Evolutionary conservation across 2,113 vertebrate genomes (phyloP).

Genomic region (Phylloscopus whistleri): DNA sequence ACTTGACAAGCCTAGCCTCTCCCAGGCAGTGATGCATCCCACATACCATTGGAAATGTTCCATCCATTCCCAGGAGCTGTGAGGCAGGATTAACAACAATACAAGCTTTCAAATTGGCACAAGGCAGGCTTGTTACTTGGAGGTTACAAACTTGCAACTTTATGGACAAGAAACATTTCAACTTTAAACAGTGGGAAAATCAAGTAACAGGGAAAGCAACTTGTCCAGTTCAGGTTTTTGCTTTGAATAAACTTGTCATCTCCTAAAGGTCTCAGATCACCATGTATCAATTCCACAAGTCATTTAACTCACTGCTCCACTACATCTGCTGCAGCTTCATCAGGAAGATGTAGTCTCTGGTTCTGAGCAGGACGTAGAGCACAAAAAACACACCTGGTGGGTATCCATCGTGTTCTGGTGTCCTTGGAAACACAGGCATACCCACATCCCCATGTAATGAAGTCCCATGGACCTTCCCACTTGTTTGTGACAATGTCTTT

Average conservation of each 20-base stretch:
- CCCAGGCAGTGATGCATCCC: background rate
- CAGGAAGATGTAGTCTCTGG: background rate
- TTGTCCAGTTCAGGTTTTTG: background rate
- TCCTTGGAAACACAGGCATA: background rate
- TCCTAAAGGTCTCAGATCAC: background rate
- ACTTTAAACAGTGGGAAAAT: background rate
- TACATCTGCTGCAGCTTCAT: background rate
- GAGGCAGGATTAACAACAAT: background rate
- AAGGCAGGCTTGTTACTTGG: background rate
- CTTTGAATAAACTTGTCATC: background rate
- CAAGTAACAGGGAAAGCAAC: background rate
- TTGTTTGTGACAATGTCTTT: background rate
- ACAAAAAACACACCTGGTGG: background rate
- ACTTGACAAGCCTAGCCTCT: background rate
- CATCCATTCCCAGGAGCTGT: background rate
- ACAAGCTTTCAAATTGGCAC: background rate
- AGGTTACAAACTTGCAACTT: background rate
- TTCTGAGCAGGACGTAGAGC: background rate
- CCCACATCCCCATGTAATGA: background rate
- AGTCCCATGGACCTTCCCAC: background rate
- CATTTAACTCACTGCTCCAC: background rate
- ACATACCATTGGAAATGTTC: background rate
- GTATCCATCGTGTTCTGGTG: too few relatives aligned
- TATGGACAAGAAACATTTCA: background rate
- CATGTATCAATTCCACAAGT: background rate